Evolutionary conservation across 2,888 invertebrate species (phyloP), one percentile per base, ranked within the genome.

Genomic region (Caenorhabditis panamensis): DNA sequence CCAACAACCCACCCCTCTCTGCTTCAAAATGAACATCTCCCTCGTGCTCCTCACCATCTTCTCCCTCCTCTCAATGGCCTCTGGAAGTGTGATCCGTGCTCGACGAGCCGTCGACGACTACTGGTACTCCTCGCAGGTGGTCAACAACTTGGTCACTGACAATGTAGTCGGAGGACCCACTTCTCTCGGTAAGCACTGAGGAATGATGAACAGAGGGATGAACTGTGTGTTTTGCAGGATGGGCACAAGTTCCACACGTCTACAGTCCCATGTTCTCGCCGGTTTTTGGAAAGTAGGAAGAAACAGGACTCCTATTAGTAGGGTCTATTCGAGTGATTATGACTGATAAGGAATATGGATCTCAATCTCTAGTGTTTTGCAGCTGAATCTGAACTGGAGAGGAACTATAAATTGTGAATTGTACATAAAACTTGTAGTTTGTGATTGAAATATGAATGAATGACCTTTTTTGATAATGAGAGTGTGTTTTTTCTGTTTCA

Each of bases 241-340:
- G 77, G 77, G 77, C 77, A 20, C 77, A 77, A 64, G 77, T 77
- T 16, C 77, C 77, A 58, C 77, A 69, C 22, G 24, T 51, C 44
- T 36, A 28, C 24, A 77, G 77, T 53, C 77, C 77, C 63, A 77
- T 77, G 77, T 77, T 64, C 53, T 64, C 63, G 41, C 77, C 77
- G 8, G 69, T 77, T 2, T 77, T 69, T 24, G 77, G 77, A 44
- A n/a, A n/a, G n/a, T n/a, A n/a, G n/a, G n/a, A n/a, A n/a, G n/a
- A n/a, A n/a, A n/a, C n/a, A n/a, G n/a, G n/a, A n/a, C n/a, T n/a
- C n/a, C n/a, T n/a, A n/a, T n/a, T n/a, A n/a, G n/a, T n/a, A n/a
- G n/a, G n/a, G n/a, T n/a, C n/a, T n/a, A n/a, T n/a, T n/a, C n/a
- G n/a, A n/a, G n/a, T n/a, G n/a, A n/a, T n/a, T n/a, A n/a, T n/a